Evolutionary conservation across 1,140 invertebrate genomes (phyloP).

Genomic region (Drosophila jambulina): DNA sequence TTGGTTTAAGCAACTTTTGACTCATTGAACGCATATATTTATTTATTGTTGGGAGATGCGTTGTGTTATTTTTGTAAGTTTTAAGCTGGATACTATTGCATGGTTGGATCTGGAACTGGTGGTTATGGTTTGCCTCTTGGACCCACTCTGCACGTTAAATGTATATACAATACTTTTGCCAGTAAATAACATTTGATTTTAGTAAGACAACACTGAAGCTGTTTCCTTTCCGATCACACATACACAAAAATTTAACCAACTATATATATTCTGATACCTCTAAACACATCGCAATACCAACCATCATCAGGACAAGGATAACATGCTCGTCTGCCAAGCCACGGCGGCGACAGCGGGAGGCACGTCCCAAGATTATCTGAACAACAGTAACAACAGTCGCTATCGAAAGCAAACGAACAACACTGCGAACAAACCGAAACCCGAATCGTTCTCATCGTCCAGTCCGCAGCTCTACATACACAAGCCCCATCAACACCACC

Average conservation of each 20-base stretch:
- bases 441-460: slow-evolving; percentile 79
- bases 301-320: slow-evolving; percentile 65
- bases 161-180: slow-evolving; percentile 31
- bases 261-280: slow-evolving; percentile 63
- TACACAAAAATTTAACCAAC: slow-evolving; percentile 23
- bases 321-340: slow-evolving; percentile 50
- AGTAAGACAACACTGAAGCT: slow-evolving; percentile 35
- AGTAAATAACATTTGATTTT: slow-evolving; percentile 65
- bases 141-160: slow-evolving; percentile 56
- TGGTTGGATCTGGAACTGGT: slow-evolving; percentile 17
- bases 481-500: slow-evolving; percentile 68
- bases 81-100: slow-evolving; percentile 33
- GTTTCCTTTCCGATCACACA: slow-evolving; percentile 28
- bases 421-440: slow-evolving; percentile 51
- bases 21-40: slow-evolving; percentile 5
- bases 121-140: slow-evolving; percentile 51
- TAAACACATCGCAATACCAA: slow-evolving; percentile 38
- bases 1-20: slow-evolving; percentile 6
- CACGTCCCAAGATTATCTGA: slow-evolving; percentile 66
- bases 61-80: slow-evolving; percentile 18
- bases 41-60: slow-evolving; percentile 4
- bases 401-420: slow-evolving; percentile 76
- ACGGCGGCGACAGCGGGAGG: slow-evolving; percentile 25
- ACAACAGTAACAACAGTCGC: slow-evolving; percentile 72
- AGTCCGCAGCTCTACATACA: slow-evolving; percentile 79